Percentiles rank a stretch among this genome's conserved stretches.
Conservation (phyloP, 2,113 vertebrate species). For the Pica pica region DNA sequence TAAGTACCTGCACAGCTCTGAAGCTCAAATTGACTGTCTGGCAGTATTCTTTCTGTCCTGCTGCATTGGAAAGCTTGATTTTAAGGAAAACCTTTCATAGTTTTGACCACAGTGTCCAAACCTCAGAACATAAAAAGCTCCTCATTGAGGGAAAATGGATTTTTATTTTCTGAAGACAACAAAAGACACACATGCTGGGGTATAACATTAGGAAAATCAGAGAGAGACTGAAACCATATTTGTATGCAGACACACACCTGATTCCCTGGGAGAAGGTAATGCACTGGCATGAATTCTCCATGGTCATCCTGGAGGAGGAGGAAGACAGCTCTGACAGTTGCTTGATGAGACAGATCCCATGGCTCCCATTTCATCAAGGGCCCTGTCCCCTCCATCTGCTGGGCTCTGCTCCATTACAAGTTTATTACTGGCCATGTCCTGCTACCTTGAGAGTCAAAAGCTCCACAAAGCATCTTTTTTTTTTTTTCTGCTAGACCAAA, state of each 20-base stretch:
- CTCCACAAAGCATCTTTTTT: not conserved
- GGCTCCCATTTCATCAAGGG: not conserved
- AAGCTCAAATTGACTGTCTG: slow-evolving; percentile 28
- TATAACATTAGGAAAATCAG: not conserved
- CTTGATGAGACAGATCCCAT: not conserved
- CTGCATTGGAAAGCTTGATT: not conserved
- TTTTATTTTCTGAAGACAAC: not conserved
- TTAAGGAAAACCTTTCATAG: not conserved
- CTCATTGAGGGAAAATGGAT: not conserved
- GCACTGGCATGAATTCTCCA: not conserved
- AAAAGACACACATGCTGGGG: not conserved
- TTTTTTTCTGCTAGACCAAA: not conserved
- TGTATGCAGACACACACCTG: not conserved
- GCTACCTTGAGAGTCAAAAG: not conserved
- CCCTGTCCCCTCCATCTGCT: not conserved
- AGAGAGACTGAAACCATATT: not conserved
- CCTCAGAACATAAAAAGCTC: not conserved
- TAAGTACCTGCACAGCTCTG: slow-evolving; percentile 32
- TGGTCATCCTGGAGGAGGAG: not conserved
- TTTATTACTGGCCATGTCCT: not conserved
- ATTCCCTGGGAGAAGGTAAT: not conserved
- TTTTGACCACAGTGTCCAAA: not conserved
- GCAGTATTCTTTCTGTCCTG: not conserved
- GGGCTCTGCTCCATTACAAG: not conserved
- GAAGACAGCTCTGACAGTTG: not conserved